A percentile compares a stretch with the other conserved stretches of the same genome.
Conservation (phyloP, 2,888 invertebrate genomes). For the Seira ritae region DNA sequence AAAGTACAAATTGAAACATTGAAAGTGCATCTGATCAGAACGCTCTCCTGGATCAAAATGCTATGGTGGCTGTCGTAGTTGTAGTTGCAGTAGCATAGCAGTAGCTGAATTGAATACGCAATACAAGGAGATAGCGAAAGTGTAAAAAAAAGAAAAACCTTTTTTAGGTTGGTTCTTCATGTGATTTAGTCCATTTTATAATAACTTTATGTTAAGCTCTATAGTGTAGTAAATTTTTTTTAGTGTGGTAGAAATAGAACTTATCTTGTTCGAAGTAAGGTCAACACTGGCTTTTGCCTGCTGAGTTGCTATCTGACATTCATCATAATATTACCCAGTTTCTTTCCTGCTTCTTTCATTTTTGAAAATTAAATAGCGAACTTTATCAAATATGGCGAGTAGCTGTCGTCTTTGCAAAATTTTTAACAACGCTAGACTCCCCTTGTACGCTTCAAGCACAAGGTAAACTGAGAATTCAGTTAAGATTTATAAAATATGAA, state of each 20-base stretch:
- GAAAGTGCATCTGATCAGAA: slow-evolving; percentile 15
- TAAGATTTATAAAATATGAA: background rate
- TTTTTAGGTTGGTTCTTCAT: slow-evolving; percentile 10
- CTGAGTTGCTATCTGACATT: slow-evolving; percentile 46
- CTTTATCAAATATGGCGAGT: slow-evolving; percentile 64
- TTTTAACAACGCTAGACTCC: slow-evolving; percentile 51
- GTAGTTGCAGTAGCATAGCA: background rate
- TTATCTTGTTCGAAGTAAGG: background rate
- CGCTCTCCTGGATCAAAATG: background rate
- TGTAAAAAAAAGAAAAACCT: background rate
- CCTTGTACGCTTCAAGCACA: slow-evolving; percentile 42
- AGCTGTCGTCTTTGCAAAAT: slow-evolving; percentile 68
- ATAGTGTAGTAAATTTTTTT: background rate
- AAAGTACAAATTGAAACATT: background rate
- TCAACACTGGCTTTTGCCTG: background rate
- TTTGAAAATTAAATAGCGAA: background rate
- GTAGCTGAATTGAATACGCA: background rate
- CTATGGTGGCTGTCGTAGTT: slow-evolving; percentile 4
- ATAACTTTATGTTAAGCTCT: slow-evolving; percentile 18
- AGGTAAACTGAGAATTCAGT: slow-evolving; percentile 47
- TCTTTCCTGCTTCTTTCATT: slow-evolving; percentile 39
- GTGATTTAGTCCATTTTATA: slow-evolving; percentile 40
- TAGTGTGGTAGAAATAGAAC: slow-evolving; percentile 24
- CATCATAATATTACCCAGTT: background rate
- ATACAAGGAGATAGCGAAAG: too few species aligned